Evolutionary conservation across 1,140 invertebrate species (phyloP).

Genomic region (Drosophila busckii): DNA sequence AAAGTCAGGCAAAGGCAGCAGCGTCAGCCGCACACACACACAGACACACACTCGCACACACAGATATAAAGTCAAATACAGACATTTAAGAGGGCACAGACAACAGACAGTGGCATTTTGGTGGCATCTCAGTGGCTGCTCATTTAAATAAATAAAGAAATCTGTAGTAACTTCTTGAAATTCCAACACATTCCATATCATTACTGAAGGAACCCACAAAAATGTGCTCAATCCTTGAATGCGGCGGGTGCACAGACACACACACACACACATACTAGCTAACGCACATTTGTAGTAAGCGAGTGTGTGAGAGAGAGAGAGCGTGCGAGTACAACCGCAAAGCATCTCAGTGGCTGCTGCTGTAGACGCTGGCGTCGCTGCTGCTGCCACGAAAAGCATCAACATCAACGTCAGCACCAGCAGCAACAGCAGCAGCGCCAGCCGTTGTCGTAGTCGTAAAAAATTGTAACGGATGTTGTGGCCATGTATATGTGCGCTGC

Average conservation of each 20-base stretch:
- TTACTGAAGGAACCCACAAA: conserved; percentile 74
- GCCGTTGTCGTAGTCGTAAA: conserved; percentile 60
- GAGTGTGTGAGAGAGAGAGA: conserved; percentile 5
- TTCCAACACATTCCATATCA: conserved; percentile 78
- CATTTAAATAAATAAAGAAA: conserved; percentile 79
- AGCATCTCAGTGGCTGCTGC: conserved; percentile 40
- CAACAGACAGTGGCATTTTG: conserved; percentile 8
- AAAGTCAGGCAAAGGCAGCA: not conserved
- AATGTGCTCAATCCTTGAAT: conserved; percentile 76
- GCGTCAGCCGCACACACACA: not conserved
- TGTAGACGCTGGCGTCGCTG: not conserved
- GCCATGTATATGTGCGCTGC: conserved; percentile 47
- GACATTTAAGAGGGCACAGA: conserved; percentile 1
- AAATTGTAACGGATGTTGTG: conserved; percentile 75
- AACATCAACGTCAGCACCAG: conserved; percentile 63
- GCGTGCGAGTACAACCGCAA: conserved; percentile 31
- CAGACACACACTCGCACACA: conserved; percentile 8
- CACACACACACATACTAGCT: conserved; percentile 5
- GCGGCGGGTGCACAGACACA: conserved; percentile 35
- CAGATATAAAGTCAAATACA: conserved; percentile 27
- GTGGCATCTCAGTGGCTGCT: conserved; percentile 59
- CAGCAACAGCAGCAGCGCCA: conserved; percentile 12
- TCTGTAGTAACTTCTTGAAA: conserved; percentile 77
- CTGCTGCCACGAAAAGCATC: conserved; percentile 41
- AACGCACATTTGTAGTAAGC: conserved; percentile 6